Base-by-base conservation (phyloP, 2,113 vertebrate species). In the Excalfactoria chinensis region DNA sequence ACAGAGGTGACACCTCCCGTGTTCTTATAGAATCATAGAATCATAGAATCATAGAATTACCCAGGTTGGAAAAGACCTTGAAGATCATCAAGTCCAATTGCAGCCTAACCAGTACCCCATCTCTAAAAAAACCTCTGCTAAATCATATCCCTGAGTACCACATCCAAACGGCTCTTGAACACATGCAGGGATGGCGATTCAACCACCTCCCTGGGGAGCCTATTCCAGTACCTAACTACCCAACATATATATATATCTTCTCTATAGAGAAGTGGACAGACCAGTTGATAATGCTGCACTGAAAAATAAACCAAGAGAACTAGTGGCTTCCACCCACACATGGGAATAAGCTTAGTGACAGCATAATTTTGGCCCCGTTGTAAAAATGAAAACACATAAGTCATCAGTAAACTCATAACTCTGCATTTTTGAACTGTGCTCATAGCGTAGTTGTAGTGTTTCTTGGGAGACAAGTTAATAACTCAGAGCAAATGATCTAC, bases 251-350 rank as follows among this genome's bases (percentile, higher is more conserved):
- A n/a, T n/a, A n/a, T n/a, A n/a, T n/a, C n/a, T n/a, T n/a, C n/a
- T n/a, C n/a, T n/a, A n/a, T n/a, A 81, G 66, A 81, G 77, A 94
- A 86, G 40, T 11, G 6, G n/a, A 90, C 18, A 32, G 62, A 81
- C 22, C 71, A 77, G 62, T 43, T 60, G 35, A 86, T 41, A 86
- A 55, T 9, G 26, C 56, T 71, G 19, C 15, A 56, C 44, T 67
- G n/a, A 73, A 76, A 92, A 86, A 74, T 35, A 90, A 86, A 86
- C 41, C 25, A 92, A 77, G 66, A 92, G 26, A 93, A 76, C 55
- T 49, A 69, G 84, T 64, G 73, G 56, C 84, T 94, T 90, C 69
- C 89, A 81, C 69, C 44, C 94, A 95, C 80, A 68, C 48, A 37
- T 88, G 89, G 76, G 86, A 94, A 93, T 51, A 51, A 86, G 34